These are phyloP conservation scores for Ctenomys sociabilis DNA, from an alignment of 2,113 vertebrate genomes.

Conservation along the genomic window DNA sequence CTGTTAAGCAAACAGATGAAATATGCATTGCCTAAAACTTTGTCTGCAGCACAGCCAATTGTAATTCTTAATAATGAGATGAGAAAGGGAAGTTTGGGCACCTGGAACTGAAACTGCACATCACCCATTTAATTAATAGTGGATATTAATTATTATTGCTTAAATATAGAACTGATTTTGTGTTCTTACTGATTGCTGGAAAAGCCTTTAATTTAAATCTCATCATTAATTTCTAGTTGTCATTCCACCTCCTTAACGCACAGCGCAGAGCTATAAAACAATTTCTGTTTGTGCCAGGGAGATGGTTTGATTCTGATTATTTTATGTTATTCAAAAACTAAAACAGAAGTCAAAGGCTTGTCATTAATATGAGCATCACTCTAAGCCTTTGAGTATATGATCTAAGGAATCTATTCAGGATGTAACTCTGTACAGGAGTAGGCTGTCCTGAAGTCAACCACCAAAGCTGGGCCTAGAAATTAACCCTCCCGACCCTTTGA, in stretches of 20 bases:
- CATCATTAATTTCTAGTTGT: constrained; percentile 61
- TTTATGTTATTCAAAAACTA: neutral
- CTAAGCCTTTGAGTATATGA: neutral
- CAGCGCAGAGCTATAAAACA: constrained; percentile 2
- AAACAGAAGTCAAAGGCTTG: neutral
- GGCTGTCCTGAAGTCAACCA: neutral
- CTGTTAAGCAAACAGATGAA: constrained; percentile 73
- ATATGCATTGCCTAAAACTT: constrained; percentile 65
- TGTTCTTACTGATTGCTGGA: constrained; percentile 66
- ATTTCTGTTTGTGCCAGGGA: neutral
- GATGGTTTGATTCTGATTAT: constrained; percentile 19
- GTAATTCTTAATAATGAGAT: constrained; percentile 74
- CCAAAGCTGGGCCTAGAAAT: neutral
- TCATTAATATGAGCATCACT: neutral
- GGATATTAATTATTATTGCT: constrained; percentile 72
- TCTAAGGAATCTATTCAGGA: neutral
- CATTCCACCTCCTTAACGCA: neutral
- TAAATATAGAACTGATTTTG: constrained; percentile 62
- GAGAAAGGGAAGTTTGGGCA: constrained; percentile 40
- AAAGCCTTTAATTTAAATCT: constrained; percentile 66
- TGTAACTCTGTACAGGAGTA: neutral
- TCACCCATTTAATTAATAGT: constrained; percentile 64
- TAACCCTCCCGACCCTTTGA: neutral
- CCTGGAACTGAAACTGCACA: constrained; percentile 47
- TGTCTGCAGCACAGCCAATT: constrained; percentile 55